phyloP scores from a whole-genome alignment of 2,113 vertebrate genomes.

The Dasyurus viverrinus region DNA sequence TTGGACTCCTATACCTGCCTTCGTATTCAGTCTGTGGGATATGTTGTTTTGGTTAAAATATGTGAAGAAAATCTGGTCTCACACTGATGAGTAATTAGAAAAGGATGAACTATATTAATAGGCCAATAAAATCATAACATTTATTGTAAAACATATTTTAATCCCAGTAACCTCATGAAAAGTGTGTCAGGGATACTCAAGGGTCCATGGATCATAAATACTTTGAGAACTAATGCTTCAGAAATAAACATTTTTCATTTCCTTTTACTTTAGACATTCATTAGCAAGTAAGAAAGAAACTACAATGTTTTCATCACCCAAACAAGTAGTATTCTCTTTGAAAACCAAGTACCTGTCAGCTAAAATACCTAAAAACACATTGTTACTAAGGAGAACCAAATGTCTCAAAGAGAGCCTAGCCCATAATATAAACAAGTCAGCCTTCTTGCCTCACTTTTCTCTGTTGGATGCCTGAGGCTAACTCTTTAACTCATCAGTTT shows the following conservation, averaged over 20 bases:
- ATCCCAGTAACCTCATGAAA: neutral
- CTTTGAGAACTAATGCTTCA: neutral
- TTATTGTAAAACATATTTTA: neutral
- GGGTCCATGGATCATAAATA: neutral
- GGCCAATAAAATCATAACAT: neutral
- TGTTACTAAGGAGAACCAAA: constrained; percentile 5
- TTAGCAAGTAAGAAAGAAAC: neutral
- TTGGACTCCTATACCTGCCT: neutral
- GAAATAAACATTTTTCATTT: neutral
- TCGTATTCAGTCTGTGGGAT: neutral
- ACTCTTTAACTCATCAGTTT: constrained; percentile 33
- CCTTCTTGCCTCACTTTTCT: neutral
- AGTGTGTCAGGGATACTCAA: neutral
- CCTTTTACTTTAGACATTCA: neutral
- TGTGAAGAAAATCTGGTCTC: neutral
- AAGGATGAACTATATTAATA: neutral
- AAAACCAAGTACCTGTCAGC: constrained; percentile 8
- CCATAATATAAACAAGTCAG: neutral
- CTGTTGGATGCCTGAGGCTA: neutral
- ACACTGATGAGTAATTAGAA: neutral
- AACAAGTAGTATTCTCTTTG: neutral
- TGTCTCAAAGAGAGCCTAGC: neutral
- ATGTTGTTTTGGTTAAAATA: neutral
- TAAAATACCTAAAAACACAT: neutral
- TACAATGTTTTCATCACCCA: neutral